A percentile compares a stretch with the other conserved stretches of the same genome.
Conservation (phyloP, 2,888 invertebrate genomes). For the Melitaea athalia region DNA sequence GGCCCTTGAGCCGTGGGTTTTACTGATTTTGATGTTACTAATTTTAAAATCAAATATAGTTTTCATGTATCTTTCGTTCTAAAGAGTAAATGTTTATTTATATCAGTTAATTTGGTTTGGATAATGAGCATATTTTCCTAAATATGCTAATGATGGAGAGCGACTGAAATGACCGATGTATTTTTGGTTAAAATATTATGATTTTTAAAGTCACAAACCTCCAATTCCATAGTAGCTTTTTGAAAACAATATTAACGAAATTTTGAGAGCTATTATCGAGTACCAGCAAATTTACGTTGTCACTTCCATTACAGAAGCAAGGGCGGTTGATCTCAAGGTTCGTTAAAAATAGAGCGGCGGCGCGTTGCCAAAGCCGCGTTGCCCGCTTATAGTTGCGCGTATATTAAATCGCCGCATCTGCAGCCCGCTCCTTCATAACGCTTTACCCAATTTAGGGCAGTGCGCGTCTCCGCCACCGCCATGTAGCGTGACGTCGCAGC, state of each 20-base stretch:
- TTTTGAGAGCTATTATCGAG: constrained; percentile 27
- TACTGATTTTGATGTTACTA: constrained; percentile 43
- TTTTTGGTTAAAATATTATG: neutral
- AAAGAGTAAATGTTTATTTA: too few species aligned
- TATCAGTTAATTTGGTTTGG: too few species aligned
- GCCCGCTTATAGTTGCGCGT: constrained; percentile 69
- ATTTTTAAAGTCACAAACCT: neutral
- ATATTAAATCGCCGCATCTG: constrained; percentile 51
- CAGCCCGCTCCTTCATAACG: constrained; percentile 48
- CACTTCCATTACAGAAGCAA: constrained; percentile 66
- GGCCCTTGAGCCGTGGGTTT: constrained; percentile 51
- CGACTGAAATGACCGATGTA: neutral
- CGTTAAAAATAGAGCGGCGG: constrained; percentile 78
- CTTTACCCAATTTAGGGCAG: constrained; percentile 63
- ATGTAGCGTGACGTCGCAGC: constrained; percentile 40
- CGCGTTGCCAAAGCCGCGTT: constrained; percentile 75
- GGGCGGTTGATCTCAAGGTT: constrained; percentile 80
- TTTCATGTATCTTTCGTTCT: neutral
- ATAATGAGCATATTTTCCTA: neutral
- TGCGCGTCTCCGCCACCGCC: constrained; percentile 40
- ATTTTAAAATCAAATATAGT: neutral
- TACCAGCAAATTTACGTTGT: constrained; percentile 46
- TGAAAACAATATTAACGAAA: constrained; percentile 33
- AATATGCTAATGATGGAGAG: neutral
- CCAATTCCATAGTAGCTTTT: neutral